Evolutionary conservation across 2,797 vertebrate species (phyloP), one percentile per base, ranked within the genome.

Genomic region (Myotis findleyi): DNA sequence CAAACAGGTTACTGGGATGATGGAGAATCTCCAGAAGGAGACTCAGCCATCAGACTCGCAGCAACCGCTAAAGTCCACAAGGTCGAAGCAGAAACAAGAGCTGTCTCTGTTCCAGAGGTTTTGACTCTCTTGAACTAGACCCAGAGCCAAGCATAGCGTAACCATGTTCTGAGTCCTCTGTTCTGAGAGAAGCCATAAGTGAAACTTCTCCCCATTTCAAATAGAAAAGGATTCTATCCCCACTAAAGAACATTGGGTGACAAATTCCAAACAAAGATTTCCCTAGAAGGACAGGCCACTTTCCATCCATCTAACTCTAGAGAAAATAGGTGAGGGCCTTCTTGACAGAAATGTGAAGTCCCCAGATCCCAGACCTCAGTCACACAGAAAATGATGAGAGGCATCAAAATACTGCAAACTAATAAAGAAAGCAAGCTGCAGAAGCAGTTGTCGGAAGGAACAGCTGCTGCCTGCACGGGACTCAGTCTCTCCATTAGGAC

Each of bases 231-330:
- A 55, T 55, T 44, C 68, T 72, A 30, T n/a, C 38, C n/a, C n/a
- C 2, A 0, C 25, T 36, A 47, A 44, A 89, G 16, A 87, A 41
- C 30, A 89, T 80, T 49, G 44, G 33, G 59, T 33, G 30, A 36
- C 59, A 87, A 93, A 94, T 75, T 86, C 49, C 57, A 91, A 51
- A 87, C 38, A 87, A 93, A 82, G 14, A 76, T 14, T 14, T 76
- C 49, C 27, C 2, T 41, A 4, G 25, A 66, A 47, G 13, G 21
- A 83, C 38, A 36, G 69, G 25, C 44, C 36, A 71, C 12, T 93
- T 73, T 73, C 44, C 91, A 80, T 10, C 25, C 44, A 79, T 23
- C 33, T 41, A 91, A 17, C 10, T 86, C 36, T 18, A 64, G n/a
- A 59, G 12, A 85, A 64, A 79, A 90, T 2, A 57, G 73, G 30